Percentiles rank a stretch among this genome's conserved stretches.
phyloP scores from a whole-genome alignment of 2,113 vertebrate genomes.

The Saccopteryx bilineata region DNA sequence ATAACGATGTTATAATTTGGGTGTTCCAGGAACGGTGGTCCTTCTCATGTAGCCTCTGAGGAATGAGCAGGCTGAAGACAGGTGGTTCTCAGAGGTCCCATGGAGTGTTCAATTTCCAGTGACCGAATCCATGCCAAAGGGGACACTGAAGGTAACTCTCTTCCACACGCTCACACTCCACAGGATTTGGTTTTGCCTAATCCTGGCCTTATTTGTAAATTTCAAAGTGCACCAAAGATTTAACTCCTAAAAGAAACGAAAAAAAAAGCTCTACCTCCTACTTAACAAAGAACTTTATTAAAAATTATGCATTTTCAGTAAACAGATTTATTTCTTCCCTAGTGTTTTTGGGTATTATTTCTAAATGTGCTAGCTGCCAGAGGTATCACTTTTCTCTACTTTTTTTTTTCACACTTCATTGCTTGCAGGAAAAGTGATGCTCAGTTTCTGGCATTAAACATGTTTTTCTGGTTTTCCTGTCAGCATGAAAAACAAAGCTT shows the following conservation, averaged over 20 bases:
- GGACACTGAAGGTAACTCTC: background rate
- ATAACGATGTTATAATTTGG: background rate
- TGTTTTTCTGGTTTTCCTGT: background rate
- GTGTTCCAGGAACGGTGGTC: background rate
- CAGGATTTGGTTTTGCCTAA: background rate
- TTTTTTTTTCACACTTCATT: constrained; percentile 6
- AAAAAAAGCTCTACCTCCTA: constrained; percentile 6
- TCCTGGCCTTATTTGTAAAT: background rate
- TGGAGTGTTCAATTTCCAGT: background rate
- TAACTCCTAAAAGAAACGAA: background rate
- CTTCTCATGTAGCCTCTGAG: background rate
- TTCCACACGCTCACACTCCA: background rate
- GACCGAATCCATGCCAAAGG: background rate
- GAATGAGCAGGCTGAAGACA: background rate
- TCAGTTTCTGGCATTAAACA: constrained; percentile 53
- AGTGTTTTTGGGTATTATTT: constrained; percentile 50
- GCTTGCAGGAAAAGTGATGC: constrained; percentile 6
- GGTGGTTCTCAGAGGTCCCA: background rate
- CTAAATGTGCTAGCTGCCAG: constrained; percentile 53
- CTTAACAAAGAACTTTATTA: background rate
- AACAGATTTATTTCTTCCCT: constrained; percentile 12
- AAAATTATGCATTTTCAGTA: background rate
- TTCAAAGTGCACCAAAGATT: background rate
- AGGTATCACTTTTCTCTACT: background rate
- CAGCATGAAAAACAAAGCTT: background rate